A percentile compares a stretch with the other conserved stretches of the same genome.
phyloP scores from a whole-genome alignment of 2,113 vertebrate genomes.

The Pachycephala philippinensis region DNA sequence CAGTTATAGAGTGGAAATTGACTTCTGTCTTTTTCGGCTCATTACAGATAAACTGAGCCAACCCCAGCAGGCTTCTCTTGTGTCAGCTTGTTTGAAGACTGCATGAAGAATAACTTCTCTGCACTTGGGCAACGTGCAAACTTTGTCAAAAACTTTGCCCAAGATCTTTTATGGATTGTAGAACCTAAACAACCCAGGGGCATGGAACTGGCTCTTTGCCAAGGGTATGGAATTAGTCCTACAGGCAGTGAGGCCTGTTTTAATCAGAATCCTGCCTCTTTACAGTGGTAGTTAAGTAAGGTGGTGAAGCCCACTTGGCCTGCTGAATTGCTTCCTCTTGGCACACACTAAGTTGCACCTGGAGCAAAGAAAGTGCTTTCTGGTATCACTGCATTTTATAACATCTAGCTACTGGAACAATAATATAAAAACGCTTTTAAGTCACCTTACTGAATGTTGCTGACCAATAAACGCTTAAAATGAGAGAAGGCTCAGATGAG shows the following conservation, averaged over 20 bases:
- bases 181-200: neutral
- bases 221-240: neutral
- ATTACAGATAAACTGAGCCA: neutral
- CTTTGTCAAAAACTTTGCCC: neutral
- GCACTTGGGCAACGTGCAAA: neutral
- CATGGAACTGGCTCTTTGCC: neutral
- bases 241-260: neutral
- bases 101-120: neutral
- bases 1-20: neutral
- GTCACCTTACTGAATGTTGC: neutral
- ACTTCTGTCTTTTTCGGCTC: neutral
- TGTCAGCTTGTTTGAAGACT: constrained; percentile 29
- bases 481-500: neutral
- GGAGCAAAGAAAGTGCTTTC: neutral
- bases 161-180: neutral
- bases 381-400: neutral
- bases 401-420: neutral
- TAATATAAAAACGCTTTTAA: neutral
- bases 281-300: neutral
- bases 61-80: neutral
- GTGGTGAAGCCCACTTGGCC: neutral
- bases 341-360: neutral
- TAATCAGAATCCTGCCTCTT: neutral
- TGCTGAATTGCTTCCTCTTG: neutral
- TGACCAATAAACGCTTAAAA: neutral